These are phyloP conservation scores for Oceanodroma leucorhoa DNA, from an alignment of 2,797 vertebrate species.

Conservation along the genomic window DNA sequence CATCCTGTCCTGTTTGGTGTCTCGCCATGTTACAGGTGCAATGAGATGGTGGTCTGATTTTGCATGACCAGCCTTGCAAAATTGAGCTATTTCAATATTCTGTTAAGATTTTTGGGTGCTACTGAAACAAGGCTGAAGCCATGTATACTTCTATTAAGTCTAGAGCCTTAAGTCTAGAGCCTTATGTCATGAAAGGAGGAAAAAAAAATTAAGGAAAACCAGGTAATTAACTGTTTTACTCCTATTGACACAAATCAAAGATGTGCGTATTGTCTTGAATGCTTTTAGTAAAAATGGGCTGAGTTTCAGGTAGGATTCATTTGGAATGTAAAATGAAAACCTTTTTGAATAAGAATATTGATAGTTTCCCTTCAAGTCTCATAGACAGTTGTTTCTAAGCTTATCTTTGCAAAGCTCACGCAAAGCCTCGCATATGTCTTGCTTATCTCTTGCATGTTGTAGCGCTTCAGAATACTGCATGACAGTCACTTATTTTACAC, in stretches of 20 bases:
- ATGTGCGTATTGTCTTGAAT: not conserved
- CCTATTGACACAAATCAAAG: not conserved
- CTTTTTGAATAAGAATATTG: not conserved
- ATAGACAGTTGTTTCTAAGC: not conserved
- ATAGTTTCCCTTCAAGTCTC: not conserved
- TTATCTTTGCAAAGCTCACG: constrained; percentile 25
- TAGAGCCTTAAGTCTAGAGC: not conserved
- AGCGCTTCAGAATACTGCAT: not conserved
- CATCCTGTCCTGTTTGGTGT: not conserved
- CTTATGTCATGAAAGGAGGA: not conserved
- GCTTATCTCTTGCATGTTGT: constrained; percentile 2
- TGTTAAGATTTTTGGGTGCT: not conserved
- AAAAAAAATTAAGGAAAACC: not conserved
- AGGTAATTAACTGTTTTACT: not conserved
- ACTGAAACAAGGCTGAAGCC: not conserved
- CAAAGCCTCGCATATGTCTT: not conserved
- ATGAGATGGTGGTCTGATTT: not conserved
- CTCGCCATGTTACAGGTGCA: not conserved
- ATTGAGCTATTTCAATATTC: not conserved
- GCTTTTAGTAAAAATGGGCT: not conserved
- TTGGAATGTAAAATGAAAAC: not conserved
- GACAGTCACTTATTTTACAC: constrained; percentile 18
- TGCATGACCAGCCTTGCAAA: not conserved
- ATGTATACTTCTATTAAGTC: not conserved
- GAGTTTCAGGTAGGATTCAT: not conserved